These are phyloP conservation scores for Melanotus villosus DNA, from an alignment of 2,888 invertebrate genomes.

Conservation along the genomic window DNA sequence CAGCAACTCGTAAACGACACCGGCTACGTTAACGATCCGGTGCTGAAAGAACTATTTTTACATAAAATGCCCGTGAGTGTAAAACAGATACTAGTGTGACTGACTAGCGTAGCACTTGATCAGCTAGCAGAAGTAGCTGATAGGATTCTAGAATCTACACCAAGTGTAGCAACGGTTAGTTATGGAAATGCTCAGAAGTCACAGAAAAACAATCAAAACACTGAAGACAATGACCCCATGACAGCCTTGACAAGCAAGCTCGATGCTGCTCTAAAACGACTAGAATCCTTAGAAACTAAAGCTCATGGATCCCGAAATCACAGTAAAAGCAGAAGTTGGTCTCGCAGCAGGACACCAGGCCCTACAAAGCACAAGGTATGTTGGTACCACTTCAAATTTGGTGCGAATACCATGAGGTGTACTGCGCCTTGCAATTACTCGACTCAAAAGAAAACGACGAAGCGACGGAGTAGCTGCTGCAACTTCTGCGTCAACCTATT, in stretches of 20 bases:
- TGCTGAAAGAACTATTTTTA: not conserved
- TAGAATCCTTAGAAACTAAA: not conserved
- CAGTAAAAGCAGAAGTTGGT: not conserved
- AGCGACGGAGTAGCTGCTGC: not conserved
- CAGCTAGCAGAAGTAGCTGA: conserved; percentile 10
- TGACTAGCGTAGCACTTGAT: not conserved
- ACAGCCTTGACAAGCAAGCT: not conserved
- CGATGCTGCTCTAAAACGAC: not conserved
- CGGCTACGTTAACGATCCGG: not conserved
- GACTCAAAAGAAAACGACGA: conserved; percentile 12
- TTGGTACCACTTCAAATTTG: conserved; percentile 22
- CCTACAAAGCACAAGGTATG: not conserved
- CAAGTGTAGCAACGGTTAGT: not conserved
- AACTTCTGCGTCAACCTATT: not conserved
- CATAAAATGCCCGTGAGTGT: not conserved
- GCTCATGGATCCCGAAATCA: not conserved
- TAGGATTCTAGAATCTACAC: not conserved
- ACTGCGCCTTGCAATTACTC: not conserved
- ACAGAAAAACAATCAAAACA: not conserved
- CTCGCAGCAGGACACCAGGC: not conserved
- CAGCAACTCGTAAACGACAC: not conserved
- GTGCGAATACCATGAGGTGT: not conserved
- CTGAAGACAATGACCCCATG: not conserved
- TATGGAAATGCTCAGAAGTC: not conserved
- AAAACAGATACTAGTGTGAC: not conserved